Evolutionary conservation across 30 jellyfish, hydroid and myxozoan genomes (phyloP), one percentile per base, ranked within the genome.

Genomic region (Pseudorhiza aurosa): DNA sequence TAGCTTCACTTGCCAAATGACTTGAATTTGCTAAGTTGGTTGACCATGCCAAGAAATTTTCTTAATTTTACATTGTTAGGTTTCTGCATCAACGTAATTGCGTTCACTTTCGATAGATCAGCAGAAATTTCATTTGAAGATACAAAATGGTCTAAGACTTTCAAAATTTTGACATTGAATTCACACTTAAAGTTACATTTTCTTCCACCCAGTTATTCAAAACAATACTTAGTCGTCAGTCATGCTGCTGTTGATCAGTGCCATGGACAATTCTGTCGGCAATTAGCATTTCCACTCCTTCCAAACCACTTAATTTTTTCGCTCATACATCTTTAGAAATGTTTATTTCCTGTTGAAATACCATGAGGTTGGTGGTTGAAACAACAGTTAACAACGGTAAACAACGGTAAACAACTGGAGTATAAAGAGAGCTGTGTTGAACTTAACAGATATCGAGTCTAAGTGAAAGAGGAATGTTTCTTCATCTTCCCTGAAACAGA

Each of bases 21-120:
- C 72, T 72, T 9, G 44, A 80, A 64, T 55, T 80, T 80, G 9
- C 77, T 55, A 30, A 80, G 25, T 5, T 80, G 76, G 33, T 33
- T 80, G 75, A 51, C 91, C 87, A 80, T 80, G 14, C 92, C 85
- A 39, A 80, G 92, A 40, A 46, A 53, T 9, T 43, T 27, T 50
- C 67, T 64, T n/a, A 44, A 29, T 21, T 53, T 44, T 30, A 37
- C 56, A 56, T 32, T 33, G 3, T 31, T 63, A 21, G 91, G 91
- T 63, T 28, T 33, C 60, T 62, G 83, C 91, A 80, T 80, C 19
- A 56, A 18, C 3, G 27, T 33, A 46, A 65, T 80, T 42, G 85
- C 91, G 19, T 33, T 32, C 32, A 24, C 64, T 64, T 53, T 62
- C 44, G 12, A 28, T 6, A 87, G 87, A 51, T 80, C 87, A 39